Conservation (phyloP, 2,888 invertebrate genomes). For the Notodonta ziczac region DNA sequence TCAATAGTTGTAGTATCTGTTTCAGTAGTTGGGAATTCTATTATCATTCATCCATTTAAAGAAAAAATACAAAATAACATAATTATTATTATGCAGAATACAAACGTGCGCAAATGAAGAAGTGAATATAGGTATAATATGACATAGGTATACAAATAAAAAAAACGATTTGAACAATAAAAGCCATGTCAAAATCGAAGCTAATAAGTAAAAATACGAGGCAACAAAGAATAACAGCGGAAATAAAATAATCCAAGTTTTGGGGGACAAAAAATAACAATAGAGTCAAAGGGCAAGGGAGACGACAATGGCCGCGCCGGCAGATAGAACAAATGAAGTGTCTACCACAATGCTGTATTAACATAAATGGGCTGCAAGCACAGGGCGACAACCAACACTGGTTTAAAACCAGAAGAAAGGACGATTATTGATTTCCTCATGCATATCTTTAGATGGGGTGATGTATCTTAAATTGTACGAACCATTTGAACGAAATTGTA, state of each 20-base stretch:
- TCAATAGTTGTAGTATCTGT: too few species aligned
- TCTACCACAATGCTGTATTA: conserved; percentile 78
- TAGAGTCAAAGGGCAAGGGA: conserved; percentile 79
- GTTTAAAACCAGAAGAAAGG: conserved; percentile 44
- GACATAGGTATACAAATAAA: conserved; percentile 10
- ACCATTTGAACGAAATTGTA: too few species aligned
- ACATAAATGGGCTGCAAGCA: conserved; percentile 69
- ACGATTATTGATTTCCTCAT: conserved; percentile 54
- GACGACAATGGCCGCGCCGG: conserved; percentile 71
- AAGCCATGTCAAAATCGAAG: conserved; percentile 30
- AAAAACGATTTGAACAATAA: conserved; percentile 16
- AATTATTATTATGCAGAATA: too few species aligned
- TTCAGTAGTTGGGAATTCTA: too few species aligned
- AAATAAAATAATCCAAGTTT: conserved; percentile 80
- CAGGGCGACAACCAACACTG: conserved; percentile 50
- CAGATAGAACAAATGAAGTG: conserved; percentile 79
- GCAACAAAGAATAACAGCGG: conserved; percentile 76
- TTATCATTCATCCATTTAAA: too few species aligned
- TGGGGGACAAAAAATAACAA: conserved; percentile 81
- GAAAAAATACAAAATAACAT: too few species aligned
- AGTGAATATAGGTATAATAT: too few species aligned
- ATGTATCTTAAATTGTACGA: conserved; percentile 27
- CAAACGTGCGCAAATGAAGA: too few species aligned
- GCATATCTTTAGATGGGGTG: conserved; percentile 45
- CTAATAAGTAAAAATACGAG: conserved; percentile 60